These are phyloP conservation scores for Stichodactyla helianthus DNA, from an alignment of 64 coral and sea anemone genomes.

Conservation along the genomic window DNA sequence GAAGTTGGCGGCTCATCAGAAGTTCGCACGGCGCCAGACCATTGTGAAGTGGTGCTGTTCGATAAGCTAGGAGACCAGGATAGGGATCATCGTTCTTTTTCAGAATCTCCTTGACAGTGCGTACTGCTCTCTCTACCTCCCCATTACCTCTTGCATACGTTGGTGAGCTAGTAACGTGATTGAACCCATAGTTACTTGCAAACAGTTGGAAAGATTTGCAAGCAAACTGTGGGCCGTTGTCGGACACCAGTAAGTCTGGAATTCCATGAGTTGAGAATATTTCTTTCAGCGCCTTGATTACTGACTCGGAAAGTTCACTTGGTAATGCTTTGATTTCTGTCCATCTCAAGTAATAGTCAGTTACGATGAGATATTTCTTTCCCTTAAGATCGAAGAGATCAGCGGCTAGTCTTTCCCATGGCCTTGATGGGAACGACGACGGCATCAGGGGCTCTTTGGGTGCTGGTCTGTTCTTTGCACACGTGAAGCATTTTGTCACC, in stretches of 20 bases:
- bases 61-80: background rate
- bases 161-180: slow-evolving; percentile 27
- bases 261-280: slow-evolving; percentile 52
- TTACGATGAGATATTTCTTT: background rate
- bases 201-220: slow-evolving; percentile 23
- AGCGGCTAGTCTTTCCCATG: slow-evolving; percentile 28
- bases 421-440: slow-evolving; percentile 33
- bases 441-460: slow-evolving; percentile 53
- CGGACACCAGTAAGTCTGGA: slow-evolving; percentile 42
- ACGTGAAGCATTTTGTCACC: slow-evolving; percentile 47
- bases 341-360: slow-evolving; percentile 53
- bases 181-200: slow-evolving; percentile 41
- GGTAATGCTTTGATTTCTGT: slow-evolving; percentile 35
- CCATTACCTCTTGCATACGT: slow-evolving; percentile 34
- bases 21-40: slow-evolving; percentile 24
- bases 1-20: slow-evolving; percentile 3
- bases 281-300: slow-evolving; percentile 40
- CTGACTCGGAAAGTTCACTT: background rate
- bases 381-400: slow-evolving; percentile 40
- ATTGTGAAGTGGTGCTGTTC: slow-evolving; percentile 30
- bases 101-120: slow-evolving; percentile 40
- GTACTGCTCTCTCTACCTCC: slow-evolving; percentile 53
- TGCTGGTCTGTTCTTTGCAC: slow-evolving; percentile 41
- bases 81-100: slow-evolving; percentile 22
- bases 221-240: slow-evolving; percentile 46